phyloP scores from a whole-genome alignment of 2,888 invertebrate species.

The Ernsta delagoae region DNA sequence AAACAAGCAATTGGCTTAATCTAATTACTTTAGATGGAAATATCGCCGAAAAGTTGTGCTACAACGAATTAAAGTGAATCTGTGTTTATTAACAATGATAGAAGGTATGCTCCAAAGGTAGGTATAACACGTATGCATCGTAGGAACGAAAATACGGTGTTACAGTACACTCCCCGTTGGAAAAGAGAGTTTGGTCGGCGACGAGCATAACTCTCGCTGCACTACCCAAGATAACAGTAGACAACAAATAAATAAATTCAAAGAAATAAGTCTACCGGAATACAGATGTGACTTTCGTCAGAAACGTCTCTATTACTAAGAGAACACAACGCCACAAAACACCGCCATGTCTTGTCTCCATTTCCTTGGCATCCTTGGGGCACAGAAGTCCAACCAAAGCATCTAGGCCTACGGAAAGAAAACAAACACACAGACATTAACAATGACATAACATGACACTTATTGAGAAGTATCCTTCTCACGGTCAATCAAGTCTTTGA shows the following conservation, averaged over 20 bases:
- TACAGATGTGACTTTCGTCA: too few species aligned
- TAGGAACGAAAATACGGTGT: neutral
- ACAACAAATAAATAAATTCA: too few species aligned
- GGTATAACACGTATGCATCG: neutral
- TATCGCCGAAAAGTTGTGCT: neutral
- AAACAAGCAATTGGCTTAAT: neutral
- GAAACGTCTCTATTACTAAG: too few species aligned
- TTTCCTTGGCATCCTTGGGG: conserved; percentile 1
- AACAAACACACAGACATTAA: neutral
- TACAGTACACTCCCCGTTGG: conserved; percentile 3
- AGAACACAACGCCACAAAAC: too few species aligned
- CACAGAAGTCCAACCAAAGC: neutral
- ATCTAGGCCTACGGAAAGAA: neutral
- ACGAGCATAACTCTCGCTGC: neutral
- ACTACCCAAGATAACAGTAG: too few species aligned
- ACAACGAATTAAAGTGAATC: neutral
- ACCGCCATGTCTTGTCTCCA: neutral
- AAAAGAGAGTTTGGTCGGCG: neutral
- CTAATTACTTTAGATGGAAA: neutral
- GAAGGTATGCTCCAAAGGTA: neutral
- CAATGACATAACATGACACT: neutral
- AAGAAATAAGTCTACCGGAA: too few species aligned
- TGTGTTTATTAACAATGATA: neutral
- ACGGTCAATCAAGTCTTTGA: neutral
- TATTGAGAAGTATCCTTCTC: neutral